A percentile compares a stretch with the other conserved stretches of the same genome.
These are phyloP conservation scores for Dasyornis broadbenti DNA, from an alignment of 2,113 vertebrate species.

Conservation along the genomic window DNA sequence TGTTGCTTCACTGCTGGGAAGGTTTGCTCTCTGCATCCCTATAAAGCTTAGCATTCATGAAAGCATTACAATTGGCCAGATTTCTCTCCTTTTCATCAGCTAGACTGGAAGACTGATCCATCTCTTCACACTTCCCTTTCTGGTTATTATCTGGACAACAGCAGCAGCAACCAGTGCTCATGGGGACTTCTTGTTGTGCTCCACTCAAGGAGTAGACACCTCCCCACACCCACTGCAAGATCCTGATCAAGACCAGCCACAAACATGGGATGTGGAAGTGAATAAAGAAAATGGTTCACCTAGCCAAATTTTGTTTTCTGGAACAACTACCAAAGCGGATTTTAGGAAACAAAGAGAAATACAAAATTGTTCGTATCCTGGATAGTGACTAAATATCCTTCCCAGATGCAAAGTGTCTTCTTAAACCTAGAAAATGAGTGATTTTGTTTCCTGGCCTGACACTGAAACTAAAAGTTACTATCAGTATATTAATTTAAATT, in stretches of 20 bases:
- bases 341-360: background rate
- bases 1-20: background rate
- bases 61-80: background rate
- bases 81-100: background rate
- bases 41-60: background rate
- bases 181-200: background rate
- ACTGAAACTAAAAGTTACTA: background rate
- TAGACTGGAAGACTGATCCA: background rate
- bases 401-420: background rate
- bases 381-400: background rate
- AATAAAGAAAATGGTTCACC: background rate
- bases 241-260: background rate
- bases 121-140: background rate
- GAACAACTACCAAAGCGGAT: background rate
- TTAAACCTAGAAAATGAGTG: background rate
- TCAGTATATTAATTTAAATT: background rate
- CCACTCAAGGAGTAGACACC: background rate
- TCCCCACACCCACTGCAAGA: background rate
- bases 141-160: background rate
- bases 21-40: background rate
- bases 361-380: background rate
- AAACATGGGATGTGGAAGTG: background rate
- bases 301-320: background rate
- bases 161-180: background rate
- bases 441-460: background rate